Evolutionary conservation across 37 sponge, comb jelly and placozoan species (phyloP), one percentile per base, ranked within the genome.

Genomic region (Chondrosia reniformis): DNA sequence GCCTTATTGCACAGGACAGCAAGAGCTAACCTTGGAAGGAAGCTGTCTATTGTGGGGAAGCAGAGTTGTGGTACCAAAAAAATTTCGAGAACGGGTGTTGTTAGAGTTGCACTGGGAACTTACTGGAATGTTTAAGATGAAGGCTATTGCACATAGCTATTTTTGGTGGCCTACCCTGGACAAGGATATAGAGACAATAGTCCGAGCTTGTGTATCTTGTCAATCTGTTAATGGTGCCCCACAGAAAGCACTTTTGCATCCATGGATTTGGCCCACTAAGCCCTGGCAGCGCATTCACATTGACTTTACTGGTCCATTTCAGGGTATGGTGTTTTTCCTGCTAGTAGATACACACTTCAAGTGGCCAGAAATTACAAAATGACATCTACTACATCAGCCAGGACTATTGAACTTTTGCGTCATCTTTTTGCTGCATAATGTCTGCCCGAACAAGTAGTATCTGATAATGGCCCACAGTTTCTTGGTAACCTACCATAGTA

Each of bases 91-190:
- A 28, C 1, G 21, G 19, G 52, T 46, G 4, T 38, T 76, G 3
- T 19, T 15, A 1, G 57, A 52, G 46, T 33, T 46, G 54, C 76
- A 76, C 28, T 13, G 57, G 8, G 76, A 52, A 2, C 56, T 54
- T 43, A 12, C 54, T 2, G 76, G 76, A 17, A 46, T 76, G 33
- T 27, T 43, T 1, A 27, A 39, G 10, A 76, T 76, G 76, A 76
- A 49, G 10, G 55, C 55, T 4, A 2, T 76, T 3, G 55, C 76
- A 12, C 75, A 46, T 1, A 41, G 49, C 30, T 46, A 74, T 41
- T 24, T 74, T 24, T 74, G 75, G 75, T 74, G 75, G 75, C 45
- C 46, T 37, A n/a, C 32, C 24, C 21, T 74, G 46, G 75, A 74
- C 31, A 33, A 37, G n/a, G 49, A 46, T 28, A 74, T 74, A 39